These are phyloP conservation scores for Pterocles orientalis DNA, from an alignment of 2,113 vertebrate species.

Conservation along the genomic window DNA sequence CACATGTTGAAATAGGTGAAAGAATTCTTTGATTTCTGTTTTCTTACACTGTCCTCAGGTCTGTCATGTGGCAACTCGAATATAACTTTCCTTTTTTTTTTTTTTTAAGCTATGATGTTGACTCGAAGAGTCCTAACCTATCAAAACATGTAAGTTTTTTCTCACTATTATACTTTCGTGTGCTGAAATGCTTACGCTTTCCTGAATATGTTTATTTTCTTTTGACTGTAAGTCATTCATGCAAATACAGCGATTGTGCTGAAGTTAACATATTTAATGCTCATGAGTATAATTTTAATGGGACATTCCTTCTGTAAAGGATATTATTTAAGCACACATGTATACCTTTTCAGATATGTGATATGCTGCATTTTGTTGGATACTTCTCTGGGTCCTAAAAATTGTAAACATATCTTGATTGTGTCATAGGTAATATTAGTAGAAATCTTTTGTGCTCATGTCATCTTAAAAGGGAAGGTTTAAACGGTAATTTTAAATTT, in stretches of 20 bases:
- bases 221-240: background rate
- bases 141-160: conserved; percentile 93
- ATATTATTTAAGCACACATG: background rate
- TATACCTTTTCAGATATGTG: background rate
- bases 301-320: background rate
- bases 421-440: background rate
- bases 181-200: background rate
- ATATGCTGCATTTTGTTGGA: background rate
- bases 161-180: background rate
- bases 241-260: background rate
- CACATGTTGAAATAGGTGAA: background rate
- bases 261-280: background rate
- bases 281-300: background rate
- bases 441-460: background rate
- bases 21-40: background rate
- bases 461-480: background rate
- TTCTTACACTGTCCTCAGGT: background rate
- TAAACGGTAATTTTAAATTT: background rate
- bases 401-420: background rate
- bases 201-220: background rate
- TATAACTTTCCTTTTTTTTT: background rate
- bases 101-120: conserved; percentile 91
- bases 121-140: conserved; percentile 95
- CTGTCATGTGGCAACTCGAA: background rate
- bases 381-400: background rate